Evolutionary conservation across 2,113 vertebrate genomes (phyloP).

Genomic region (Genyomyrus donnyi): DNA sequence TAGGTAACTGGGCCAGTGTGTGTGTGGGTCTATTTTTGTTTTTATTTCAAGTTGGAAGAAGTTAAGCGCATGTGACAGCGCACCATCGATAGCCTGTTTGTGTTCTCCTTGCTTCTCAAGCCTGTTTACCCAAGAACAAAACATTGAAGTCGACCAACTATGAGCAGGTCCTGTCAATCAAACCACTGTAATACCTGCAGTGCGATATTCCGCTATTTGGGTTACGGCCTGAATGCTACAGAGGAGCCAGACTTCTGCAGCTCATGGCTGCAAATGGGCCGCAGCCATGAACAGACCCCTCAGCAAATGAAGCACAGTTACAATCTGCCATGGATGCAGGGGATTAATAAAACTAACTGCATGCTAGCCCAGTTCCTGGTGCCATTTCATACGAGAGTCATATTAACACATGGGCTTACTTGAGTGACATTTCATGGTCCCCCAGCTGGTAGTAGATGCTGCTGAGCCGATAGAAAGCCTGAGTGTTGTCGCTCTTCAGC

Average conservation of each 20-base stretch:
- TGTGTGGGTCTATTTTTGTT: background rate
- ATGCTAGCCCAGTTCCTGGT: background rate
- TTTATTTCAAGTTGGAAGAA: background rate
- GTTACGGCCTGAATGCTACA: background rate
- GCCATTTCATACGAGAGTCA: background rate
- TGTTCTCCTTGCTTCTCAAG: background rate
- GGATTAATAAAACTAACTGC: background rate
- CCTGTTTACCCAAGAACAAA: background rate
- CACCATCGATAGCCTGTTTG: background rate
- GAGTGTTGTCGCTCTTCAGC: slow-evolving; percentile 89
- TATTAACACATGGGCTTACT: slow-evolving; percentile 56
- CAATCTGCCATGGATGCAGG: background rate
- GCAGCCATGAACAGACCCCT: background rate
- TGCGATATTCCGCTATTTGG: background rate
- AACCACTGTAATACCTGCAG: background rate
- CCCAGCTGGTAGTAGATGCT: slow-evolving; percentile 88
- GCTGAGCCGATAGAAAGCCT: slow-evolving; percentile 93
- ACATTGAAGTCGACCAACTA: background rate
- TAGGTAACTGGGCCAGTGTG: background rate
- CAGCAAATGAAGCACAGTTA: background rate
- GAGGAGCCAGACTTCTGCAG: background rate
- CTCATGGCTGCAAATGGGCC: background rate
- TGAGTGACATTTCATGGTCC: slow-evolving; percentile 90
- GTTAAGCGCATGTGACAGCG: background rate
- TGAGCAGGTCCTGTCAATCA: background rate